Evolutionary conservation across 2,888 invertebrate species (phyloP).

Genomic region (Lampropteryx suffumata): DNA sequence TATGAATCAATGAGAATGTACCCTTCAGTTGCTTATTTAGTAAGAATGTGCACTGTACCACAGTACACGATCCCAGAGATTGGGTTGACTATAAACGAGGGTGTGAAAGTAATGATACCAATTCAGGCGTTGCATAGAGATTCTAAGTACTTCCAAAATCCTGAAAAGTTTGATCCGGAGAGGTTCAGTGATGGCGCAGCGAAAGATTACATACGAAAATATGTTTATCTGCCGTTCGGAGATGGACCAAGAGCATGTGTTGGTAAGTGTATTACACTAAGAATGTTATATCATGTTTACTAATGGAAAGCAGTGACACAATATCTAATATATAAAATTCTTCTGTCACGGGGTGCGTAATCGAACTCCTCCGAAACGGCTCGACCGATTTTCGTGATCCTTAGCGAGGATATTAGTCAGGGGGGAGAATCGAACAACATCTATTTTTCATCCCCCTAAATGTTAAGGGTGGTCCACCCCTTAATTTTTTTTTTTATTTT

Average conservation of each 20-base stretch:
- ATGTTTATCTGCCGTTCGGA: slow-evolving; percentile 56
- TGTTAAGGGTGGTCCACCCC: too few species aligned
- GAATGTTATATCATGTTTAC: too few species aligned
- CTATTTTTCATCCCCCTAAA: too few species aligned
- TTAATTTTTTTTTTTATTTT: too few species aligned
- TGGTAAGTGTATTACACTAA: too few species aligned
- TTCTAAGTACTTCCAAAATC: slow-evolving; percentile 36
- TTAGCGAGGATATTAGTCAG: too few species aligned
- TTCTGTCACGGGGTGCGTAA: too few species aligned
- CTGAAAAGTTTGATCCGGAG: slow-evolving; percentile 53
- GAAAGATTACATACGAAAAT: slow-evolving; percentile 39
- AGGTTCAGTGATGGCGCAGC: slow-evolving; percentile 46
- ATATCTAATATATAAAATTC: too few species aligned
- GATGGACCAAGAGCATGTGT: slow-evolving; percentile 18
- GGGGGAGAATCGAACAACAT: too few species aligned
- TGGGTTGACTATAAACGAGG: slow-evolving; percentile 49
- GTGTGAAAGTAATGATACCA: slow-evolving; percentile 50
- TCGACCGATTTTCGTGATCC: too few species aligned
- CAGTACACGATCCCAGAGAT: slow-evolving; percentile 18
- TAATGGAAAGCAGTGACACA: too few species aligned
- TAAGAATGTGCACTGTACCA: slow-evolving; percentile 9
- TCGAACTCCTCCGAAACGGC: too few species aligned
- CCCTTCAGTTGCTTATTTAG: slow-evolving; percentile 14
- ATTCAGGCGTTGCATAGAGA: slow-evolving; percentile 57
- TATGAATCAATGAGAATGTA: slow-evolving; percentile 43